Conservation (phyloP, 1,140 invertebrate species). For the Macrotrachela quadricornifera region DNA sequence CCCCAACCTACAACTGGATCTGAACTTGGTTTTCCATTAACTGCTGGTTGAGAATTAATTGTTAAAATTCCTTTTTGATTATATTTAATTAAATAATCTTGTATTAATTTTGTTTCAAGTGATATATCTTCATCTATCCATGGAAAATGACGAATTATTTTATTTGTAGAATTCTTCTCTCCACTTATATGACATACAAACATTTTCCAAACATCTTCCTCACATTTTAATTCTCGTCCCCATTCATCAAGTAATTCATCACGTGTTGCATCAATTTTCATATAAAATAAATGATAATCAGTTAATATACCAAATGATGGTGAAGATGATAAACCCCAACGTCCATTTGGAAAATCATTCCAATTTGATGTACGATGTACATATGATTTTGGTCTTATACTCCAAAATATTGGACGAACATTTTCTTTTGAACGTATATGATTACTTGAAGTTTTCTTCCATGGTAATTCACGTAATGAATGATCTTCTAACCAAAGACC, state of each 20-base stretch:
- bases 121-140: conserved; percentile 39
- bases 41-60: conserved; percentile 39
- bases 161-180: conserved; percentile 28
- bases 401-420: conserved; percentile 43
- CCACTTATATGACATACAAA: conserved; percentile 36
- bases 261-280: conserved; percentile 20
- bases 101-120: conserved; percentile 35
- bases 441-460: conserved; percentile 35
- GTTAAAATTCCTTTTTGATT: conserved; percentile 38
- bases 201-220: conserved; percentile 39
- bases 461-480: conserved; percentile 32
- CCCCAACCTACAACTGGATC: conserved; percentile 41
- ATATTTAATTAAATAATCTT: conserved; percentile 31
- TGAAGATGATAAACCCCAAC: conserved; percentile 39
- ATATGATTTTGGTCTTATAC: conserved; percentile 38
- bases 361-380: conserved; percentile 38
- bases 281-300: conserved; percentile 41
- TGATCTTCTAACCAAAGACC: conserved; percentile 35
- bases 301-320: conserved; percentile 40
- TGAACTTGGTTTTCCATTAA: conserved; percentile 35
- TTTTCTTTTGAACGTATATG: conserved; percentile 32
- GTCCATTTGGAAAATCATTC: conserved; percentile 44
- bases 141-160: conserved; percentile 34
- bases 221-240: conserved; percentile 31
- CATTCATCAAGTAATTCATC: conserved; percentile 29